These are phyloP conservation scores for Helostoma temminkii DNA, from an alignment of 2,797 vertebrate species.

Conservation along the genomic window DNA sequence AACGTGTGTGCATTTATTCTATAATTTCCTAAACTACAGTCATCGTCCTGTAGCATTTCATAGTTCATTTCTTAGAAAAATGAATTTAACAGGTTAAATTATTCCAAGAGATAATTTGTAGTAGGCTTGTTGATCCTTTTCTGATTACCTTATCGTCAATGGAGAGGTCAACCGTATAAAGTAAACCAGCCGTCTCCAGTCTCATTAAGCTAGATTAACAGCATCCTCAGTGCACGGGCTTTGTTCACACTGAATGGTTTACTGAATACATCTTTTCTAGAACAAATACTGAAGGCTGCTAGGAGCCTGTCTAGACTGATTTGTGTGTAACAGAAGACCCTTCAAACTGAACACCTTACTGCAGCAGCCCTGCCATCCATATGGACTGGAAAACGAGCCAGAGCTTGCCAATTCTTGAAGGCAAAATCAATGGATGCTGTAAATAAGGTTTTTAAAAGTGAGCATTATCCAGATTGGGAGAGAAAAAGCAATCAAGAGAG, in stretches of 20 bases:
- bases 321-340: slow-evolving; percentile 65
- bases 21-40: slow-evolving; percentile 1
- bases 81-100: slow-evolving; percentile 13
- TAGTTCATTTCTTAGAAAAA: slow-evolving; percentile 11
- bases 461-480: slow-evolving; percentile 76
- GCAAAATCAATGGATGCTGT: slow-evolving; percentile 77
- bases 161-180: slow-evolving; percentile 33
- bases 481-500: slow-evolving; percentile 22
- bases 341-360: slow-evolving; percentile 72
- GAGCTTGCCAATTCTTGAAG: slow-evolving; percentile 72
- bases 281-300: slow-evolving; percentile 51
- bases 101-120: slow-evolving; percentile 3
- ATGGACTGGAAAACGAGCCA: slow-evolving; percentile 52
- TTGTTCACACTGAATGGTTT: slow-evolving; percentile 61
- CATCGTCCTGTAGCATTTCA: slow-evolving; percentile 7
- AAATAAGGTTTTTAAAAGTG: slow-evolving; percentile 80
- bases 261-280: slow-evolving; percentile 48
- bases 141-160: slow-evolving; percentile 39
- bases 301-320: slow-evolving; percentile 57
- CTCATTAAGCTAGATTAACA: slow-evolving; percentile 65
- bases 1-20: background rate
- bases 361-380: slow-evolving; percentile 53
- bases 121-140: slow-evolving; percentile 31
- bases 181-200: slow-evolving; percentile 54
- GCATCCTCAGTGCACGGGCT: slow-evolving; percentile 37